Evolutionary conservation across 2,797 vertebrate genomes (phyloP), one percentile per base, ranked within the genome.

Genomic region (Coregonus ussuriensis): DNA sequence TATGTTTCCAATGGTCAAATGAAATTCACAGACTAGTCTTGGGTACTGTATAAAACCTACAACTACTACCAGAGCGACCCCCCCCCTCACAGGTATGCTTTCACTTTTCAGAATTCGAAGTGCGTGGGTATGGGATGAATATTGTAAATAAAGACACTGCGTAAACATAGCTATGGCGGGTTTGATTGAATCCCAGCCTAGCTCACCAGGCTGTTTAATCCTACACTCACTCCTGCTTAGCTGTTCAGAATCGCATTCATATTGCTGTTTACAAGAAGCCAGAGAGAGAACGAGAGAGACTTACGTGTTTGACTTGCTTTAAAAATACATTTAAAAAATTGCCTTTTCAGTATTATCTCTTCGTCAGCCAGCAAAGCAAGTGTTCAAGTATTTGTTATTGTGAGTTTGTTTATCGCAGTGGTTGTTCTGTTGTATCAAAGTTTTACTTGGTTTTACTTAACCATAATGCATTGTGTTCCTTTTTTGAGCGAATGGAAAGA

Each of bases 201-300:
- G 76, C 84, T 62, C 79, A 80, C 56, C 79, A 76, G 74, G 80
- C 81, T 76, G 87, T 71, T 90, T 91, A 87, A 89, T 89, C 85
- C 80, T 70, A 37, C n/a, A n/a, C 56, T 81, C 85, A 81, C 82
- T 80, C 80, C 77, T 84, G 83, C 25, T 93, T 93, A 93, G 92
- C 89, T 94, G 94, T 92, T 93, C 85, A 89, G 79, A 91, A 92
- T 94, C 93, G 93, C 82, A 86, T 88, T 90, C 78, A 91, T 91
- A 93, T 93, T 85, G 85, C 85, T 93, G 93, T 95, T 95, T 94
- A 94, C 93, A 93, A 93, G 89, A 92, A 88, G 85, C 86, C 82
- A 80, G 85, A 79, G 41, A 52, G 56, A 2, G 52, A 53, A 3
- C 3, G 4, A 56, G 25, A 33, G 25, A 66, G 63, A 66, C 89